These are phyloP conservation scores for Saguinus oedipus DNA, from an alignment of 2,797 vertebrate species.

Conservation along the genomic window DNA sequence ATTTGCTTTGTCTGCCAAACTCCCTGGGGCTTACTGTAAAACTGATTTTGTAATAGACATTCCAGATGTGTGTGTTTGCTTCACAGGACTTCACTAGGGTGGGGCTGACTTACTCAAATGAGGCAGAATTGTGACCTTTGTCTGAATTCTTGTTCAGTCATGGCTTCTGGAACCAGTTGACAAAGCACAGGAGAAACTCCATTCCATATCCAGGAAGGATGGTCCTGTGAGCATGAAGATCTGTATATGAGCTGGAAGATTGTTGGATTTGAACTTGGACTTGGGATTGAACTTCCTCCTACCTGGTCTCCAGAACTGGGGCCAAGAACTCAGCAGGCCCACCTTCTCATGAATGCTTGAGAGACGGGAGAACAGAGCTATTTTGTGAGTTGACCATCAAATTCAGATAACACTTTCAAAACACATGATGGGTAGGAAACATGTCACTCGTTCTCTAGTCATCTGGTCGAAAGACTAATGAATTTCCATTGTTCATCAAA, in stretches of 20 bases:
- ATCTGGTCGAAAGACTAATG: not conserved
- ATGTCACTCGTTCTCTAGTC: not conserved
- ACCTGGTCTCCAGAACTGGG: not conserved
- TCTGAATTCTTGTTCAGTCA: not conserved
- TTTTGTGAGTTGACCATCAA: not conserved
- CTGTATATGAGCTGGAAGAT: not conserved
- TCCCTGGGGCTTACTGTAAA: not conserved
- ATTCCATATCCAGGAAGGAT: not conserved
- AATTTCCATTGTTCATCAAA: not conserved
- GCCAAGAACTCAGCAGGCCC: not conserved
- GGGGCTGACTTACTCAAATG: not conserved
- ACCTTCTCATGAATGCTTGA: not conserved
- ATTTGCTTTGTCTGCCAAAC: conserved; percentile 6
- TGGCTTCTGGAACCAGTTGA: not conserved
- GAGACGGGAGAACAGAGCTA: not conserved
- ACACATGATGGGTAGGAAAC: not conserved
- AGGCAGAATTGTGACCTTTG: not conserved
- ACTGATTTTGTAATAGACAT: not conserved
- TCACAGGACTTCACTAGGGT: not conserved
- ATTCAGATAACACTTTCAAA: not conserved
- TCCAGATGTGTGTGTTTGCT: not conserved
- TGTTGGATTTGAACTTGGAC: not conserved
- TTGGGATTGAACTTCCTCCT: not conserved
- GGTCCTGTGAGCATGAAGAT: not conserved
- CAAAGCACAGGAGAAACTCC: not conserved